These are phyloP conservation scores for Xestia rhomboidea DNA, from an alignment of 2,888 invertebrate genomes.

Conservation along the genomic window DNA sequence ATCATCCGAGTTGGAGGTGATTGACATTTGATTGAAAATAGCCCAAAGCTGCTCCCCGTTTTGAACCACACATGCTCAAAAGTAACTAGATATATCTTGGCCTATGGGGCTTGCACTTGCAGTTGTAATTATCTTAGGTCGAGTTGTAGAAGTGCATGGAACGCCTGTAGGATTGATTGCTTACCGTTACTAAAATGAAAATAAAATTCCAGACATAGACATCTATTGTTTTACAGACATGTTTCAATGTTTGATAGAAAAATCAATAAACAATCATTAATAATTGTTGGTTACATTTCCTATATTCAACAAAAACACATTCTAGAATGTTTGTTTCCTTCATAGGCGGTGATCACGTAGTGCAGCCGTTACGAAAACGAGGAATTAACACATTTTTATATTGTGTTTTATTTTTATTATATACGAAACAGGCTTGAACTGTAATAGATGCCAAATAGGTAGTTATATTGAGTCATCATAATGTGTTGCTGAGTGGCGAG, in stretches of 20 bases:
- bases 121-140: not conserved
- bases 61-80: not conserved
- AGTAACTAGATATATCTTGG: not conserved
- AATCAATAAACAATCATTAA: conserved; percentile 22
- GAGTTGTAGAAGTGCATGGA: conserved; percentile 4
- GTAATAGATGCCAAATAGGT: conserved; percentile 8
- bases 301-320: conserved; percentile 33
- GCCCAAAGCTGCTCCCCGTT: not conserved
- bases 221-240: conserved; percentile 30
- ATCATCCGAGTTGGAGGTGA: conserved; percentile 16
- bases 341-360: conserved; percentile 30
- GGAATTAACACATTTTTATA: conserved; percentile 32
- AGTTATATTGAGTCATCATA: conserved; percentile 7
- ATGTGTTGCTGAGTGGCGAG: conserved; percentile 7
- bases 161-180: not conserved
- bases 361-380: conserved; percentile 38
- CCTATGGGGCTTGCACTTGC: not conserved
- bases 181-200: conserved; percentile 1
- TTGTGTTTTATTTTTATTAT: conserved; percentile 32
- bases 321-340: conserved; percentile 49
- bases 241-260: conserved; percentile 18
- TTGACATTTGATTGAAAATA: conserved; percentile 19
- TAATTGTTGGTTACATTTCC: conserved; percentile 25
- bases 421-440: conserved; percentile 36
- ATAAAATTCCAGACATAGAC: conserved; percentile 15